A percentile compares a stretch with the other conserved stretches of the same genome.
These are phyloP conservation scores for Dynastes grantii DNA, from an alignment of 2,888 invertebrate species.

Conservation along the genomic window DNA sequence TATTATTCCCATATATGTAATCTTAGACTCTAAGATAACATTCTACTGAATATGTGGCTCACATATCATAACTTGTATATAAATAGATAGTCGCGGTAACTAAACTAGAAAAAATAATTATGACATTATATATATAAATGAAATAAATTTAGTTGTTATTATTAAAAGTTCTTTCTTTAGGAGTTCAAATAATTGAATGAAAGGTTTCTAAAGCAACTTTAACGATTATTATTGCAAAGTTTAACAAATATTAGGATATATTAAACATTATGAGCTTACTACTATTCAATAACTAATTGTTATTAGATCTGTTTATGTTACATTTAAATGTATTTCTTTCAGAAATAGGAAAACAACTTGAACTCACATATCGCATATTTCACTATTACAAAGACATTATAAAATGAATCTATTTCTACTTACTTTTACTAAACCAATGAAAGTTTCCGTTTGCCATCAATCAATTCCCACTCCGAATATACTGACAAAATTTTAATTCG, in stretches of 20 bases:
- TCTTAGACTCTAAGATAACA: too few species aligned
- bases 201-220: too few species aligned
- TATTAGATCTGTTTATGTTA: too few species aligned
- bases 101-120: slow-evolving; percentile 11
- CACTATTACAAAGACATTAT: neutral
- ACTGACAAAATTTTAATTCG: slow-evolving; percentile 5
- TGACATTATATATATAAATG: neutral
- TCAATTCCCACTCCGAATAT: slow-evolving; percentile 8
- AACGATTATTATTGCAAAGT: neutral
- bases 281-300: too few species aligned
- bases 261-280: too few species aligned
- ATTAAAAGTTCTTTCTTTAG: too few species aligned
- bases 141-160: too few species aligned
- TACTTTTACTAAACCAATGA: slow-evolving; percentile 23
- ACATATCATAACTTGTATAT: neutral
- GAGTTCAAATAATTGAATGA: too few species aligned
- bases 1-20: too few species aligned
- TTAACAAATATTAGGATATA: neutral
- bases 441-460: slow-evolving; percentile 18
- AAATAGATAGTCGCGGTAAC: slow-evolving; percentile 2
- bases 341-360: neutral
- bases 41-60: too few species aligned
- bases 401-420: neutral
- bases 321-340: too few species aligned
- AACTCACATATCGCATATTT: neutral